Conservation (phyloP, 2,113 vertebrate species). For the Mesitornis unicolor region DNA sequence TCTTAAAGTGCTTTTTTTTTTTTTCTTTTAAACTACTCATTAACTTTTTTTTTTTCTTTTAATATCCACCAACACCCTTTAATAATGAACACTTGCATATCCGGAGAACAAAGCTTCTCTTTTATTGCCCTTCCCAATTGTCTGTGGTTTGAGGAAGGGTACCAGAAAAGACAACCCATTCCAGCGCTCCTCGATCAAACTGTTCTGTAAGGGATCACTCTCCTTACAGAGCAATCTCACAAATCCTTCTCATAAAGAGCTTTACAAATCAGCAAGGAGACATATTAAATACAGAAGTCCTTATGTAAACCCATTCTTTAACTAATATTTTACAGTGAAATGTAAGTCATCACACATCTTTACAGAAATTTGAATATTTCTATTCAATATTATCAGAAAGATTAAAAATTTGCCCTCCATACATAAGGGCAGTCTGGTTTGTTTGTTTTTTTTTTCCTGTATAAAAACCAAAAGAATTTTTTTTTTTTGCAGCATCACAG, state of each 20-base stretch:
- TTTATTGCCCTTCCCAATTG: slow-evolving; percentile 59
- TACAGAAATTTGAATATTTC: slow-evolving; percentile 87
- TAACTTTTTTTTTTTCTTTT: slow-evolving; percentile 31
- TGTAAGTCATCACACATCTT: slow-evolving; percentile 86
- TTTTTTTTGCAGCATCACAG: slow-evolving; percentile 69
- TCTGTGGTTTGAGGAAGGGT: slow-evolving; percentile 39
- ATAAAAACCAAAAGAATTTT: slow-evolving; percentile 77
- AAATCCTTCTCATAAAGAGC: slow-evolving; percentile 37
- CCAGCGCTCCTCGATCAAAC: slow-evolving; percentile 41
- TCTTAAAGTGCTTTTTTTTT: slow-evolving; percentile 78
- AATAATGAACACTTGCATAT: slow-evolving; percentile 25
- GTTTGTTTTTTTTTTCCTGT: slow-evolving; percentile 60
- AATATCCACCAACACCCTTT: slow-evolving; percentile 6
- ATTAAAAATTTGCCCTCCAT: slow-evolving; percentile 76
- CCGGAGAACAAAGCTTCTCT: slow-evolving; percentile 45
- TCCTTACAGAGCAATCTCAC: slow-evolving; percentile 22
- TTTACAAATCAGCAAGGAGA: slow-evolving; percentile 75
- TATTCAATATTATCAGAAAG: slow-evolving; percentile 79
- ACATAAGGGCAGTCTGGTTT: slow-evolving; percentile 68
- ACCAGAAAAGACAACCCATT: slow-evolving; percentile 40
- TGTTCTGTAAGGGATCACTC: slow-evolving; percentile 21
- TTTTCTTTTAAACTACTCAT: slow-evolving; percentile 51
- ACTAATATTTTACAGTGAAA: slow-evolving; percentile 93
- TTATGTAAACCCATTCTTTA: slow-evolving; percentile 78
- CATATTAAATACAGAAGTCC: slow-evolving; percentile 84